A percentile compares a stretch with the other conserved stretches of the same genome.
Conservation (phyloP, 2,113 vertebrate species). For the Hydrolagus affinis region DNA sequence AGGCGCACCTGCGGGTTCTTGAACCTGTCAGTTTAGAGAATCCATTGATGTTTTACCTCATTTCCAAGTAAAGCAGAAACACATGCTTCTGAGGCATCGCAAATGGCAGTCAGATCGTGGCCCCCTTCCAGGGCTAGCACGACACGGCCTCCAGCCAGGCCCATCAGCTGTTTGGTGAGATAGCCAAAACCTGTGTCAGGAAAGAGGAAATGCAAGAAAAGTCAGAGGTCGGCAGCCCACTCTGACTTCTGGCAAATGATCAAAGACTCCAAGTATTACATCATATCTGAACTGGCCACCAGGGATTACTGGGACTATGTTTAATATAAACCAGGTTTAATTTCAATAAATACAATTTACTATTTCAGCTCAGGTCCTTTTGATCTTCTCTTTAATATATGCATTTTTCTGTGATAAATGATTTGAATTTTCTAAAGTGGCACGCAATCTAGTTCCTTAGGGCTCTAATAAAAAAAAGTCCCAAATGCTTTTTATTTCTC, state of each 20-base stretch:
- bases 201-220: slow-evolving; percentile 45
- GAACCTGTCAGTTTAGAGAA: slow-evolving; percentile 29
- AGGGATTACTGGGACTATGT: slow-evolving; percentile 46
- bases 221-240: slow-evolving; percentile 39
- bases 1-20: slow-evolving; percentile 29
- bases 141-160: slow-evolving; percentile 79
- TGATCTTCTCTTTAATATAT: slow-evolving; percentile 45
- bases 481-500: slow-evolving; percentile 17
- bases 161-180: slow-evolving; percentile 97
- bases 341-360: slow-evolving; percentile 45
- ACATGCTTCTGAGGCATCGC: slow-evolving; percentile 90
- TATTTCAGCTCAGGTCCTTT: slow-evolving; percentile 38
- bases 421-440: slow-evolving; percentile 41
- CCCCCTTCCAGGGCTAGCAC: slow-evolving; percentile 90
- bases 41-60: slow-evolving; percentile 64
- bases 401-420: slow-evolving; percentile 40
- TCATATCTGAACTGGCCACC: slow-evolving; percentile 44
- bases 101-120: slow-evolving; percentile 94
- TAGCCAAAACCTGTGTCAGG: slow-evolving; percentile 79
- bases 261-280: slow-evolving; percentile 50
- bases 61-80: slow-evolving; percentile 89
- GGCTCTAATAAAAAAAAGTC: slow-evolving; percentile 20
- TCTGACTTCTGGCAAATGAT: slow-evolving; percentile 49
- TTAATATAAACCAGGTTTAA: slow-evolving; percentile 55
- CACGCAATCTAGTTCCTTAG: slow-evolving; percentile 35